Evolutionary conservation across 92 coral and sea anemone species (phyloP).

Genomic region (Heliopora coerulea): DNA sequence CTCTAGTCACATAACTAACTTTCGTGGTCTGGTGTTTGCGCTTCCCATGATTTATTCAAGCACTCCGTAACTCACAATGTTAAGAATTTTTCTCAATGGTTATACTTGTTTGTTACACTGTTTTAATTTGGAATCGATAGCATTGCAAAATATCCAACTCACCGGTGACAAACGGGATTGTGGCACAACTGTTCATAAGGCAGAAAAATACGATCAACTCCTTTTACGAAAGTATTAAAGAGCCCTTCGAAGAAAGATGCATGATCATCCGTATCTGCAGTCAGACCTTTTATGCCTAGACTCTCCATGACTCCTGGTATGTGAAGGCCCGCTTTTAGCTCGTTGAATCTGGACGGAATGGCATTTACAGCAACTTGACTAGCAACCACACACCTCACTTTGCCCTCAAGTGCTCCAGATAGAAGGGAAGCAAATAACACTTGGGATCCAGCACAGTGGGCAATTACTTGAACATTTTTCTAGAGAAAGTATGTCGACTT

Average conservation of each 20-base stretch:
- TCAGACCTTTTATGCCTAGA: conserved; percentile 44
- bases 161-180: conserved; percentile 58
- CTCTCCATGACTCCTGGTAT: conserved; percentile 42
- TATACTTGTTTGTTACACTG: background rate
- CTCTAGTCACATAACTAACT: too few species aligned
- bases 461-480: conserved; percentile 47
- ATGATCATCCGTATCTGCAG: conserved; percentile 50
- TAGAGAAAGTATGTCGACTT: conserved; percentile 5
- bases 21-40: too few species aligned
- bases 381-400: conserved; percentile 51
- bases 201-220: conserved; percentile 32
- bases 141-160: background rate
- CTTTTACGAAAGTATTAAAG: conserved; percentile 41
- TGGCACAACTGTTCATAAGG: conserved; percentile 44
- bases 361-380: conserved; percentile 52
- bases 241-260: conserved; percentile 44
- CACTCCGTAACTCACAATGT: too few species aligned
- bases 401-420: conserved; percentile 55
- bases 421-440: conserved; percentile 43
- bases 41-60: too few species aligned
- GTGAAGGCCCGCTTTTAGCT: conserved; percentile 43
- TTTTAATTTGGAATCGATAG: background rate
- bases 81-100: too few species aligned
- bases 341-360: conserved; percentile 20
- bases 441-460: conserved; percentile 53